Base-by-base conservation (phyloP, 2,888 invertebrate species). In the Torymus texanus region DNA sequence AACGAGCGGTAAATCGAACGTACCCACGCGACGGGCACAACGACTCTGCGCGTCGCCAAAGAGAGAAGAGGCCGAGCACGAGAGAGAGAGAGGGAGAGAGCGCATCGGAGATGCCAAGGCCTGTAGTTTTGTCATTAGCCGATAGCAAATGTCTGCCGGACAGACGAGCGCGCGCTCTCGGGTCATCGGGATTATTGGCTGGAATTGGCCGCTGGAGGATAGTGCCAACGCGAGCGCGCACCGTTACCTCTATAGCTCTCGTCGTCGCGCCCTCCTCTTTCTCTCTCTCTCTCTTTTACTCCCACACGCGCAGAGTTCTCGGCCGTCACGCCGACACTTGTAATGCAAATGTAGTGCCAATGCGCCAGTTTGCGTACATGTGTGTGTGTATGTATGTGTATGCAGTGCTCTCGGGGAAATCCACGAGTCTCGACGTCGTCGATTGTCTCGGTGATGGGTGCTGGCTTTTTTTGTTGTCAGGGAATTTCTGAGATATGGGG, bases 71-170 rank as follows among this genome's bases (percentile, higher is more conserved):
- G 56, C 58, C 55, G 56, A 65, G 74, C 29, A 53, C 24, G 18
- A 41, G 53, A n/a, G 51, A 24, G 58, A 21, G 21, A 21, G 21
- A 2, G 21, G 2, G 21, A 21, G 53, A n/a, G 29, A 24, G 58
- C 82, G 82, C 84, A 82, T 81, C 84, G 83, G 83, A 81, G 82
- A 82, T 82, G 74, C 80, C 85, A 86, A 86, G 87, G 88, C 88
- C 90, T 90, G 89, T 90, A 90, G 90, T 90, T 90, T 90, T 89
- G 90, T 90, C 89, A 90, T 90, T 90, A 90, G 89, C 87, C 88
- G 88, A 89, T 89, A 89, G 87, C 87, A 79, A 83, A 79, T 83
- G 87, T 87, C 87, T 85, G 85, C 85, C 86, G 86, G 87, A 89
- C 88, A 87, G 88, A 88, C 83, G 84, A 83, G 80, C 79, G 83